Percentiles rank a stretch among this genome's conserved stretches.
phyloP scores from a whole-genome alignment of 1,140 invertebrate species.

The Olivierus martensii region DNA sequence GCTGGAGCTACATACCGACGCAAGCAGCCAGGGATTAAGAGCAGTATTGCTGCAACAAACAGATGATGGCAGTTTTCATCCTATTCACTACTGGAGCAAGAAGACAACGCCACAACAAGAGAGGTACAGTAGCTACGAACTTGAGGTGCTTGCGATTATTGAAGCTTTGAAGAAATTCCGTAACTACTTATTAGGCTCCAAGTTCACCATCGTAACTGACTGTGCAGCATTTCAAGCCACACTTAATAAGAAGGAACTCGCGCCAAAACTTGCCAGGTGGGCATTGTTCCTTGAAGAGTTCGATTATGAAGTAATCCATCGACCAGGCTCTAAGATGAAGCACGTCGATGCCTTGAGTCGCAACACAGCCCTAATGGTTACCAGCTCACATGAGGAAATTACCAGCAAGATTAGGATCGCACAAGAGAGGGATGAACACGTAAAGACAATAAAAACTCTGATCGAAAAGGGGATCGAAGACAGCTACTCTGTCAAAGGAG shows the following conservation, averaged over 20 bases:
- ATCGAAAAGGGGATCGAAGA: neutral
- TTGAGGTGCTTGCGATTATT: conserved; percentile 3
- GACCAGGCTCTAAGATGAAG: conserved; percentile 1
- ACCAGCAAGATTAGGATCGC: neutral
- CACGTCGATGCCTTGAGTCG: conserved; percentile 10
- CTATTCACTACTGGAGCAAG: neutral
- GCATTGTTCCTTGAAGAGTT: neutral
- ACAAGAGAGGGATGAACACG: neutral
- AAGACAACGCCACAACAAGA: neutral
- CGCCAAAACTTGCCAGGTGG: conserved; percentile 5
- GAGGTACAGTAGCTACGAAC: neutral
- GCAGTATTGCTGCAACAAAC: conserved; percentile 32
- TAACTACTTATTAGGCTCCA: neutral
- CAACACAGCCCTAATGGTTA: neutral
- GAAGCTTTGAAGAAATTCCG: conserved; percentile 4
- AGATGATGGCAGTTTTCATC: conserved; percentile 15
- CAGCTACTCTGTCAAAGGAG: neutral
- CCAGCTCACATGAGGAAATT: neutral
- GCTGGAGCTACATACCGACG: too few species aligned
- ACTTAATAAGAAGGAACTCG: conserved; percentile 1
- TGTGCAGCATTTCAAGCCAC: conserved; percentile 5
- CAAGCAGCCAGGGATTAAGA: conserved; percentile 34
- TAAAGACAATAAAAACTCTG: neutral
- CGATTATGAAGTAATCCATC: conserved; percentile 8
- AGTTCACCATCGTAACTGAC: conserved; percentile 10